phyloP scores from a whole-genome alignment of 2,888 invertebrate species.

The Dryococelus australis region DNA sequence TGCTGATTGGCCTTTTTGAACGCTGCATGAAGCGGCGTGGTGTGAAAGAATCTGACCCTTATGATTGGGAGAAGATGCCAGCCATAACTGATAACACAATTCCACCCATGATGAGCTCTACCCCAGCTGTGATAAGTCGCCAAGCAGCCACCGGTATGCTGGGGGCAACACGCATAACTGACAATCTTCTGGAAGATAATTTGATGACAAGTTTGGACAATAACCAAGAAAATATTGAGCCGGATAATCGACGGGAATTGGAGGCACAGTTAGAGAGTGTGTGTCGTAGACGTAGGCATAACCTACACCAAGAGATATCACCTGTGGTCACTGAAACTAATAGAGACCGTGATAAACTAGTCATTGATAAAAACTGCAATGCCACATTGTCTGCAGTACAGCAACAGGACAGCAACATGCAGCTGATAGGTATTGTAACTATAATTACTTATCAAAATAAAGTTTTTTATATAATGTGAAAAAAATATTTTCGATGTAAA shows the following conservation, averaged over 20 bases:
- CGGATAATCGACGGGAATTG: conserved; percentile 65
- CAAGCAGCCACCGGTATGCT: conserved; percentile 52
- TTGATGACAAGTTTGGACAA: conserved; percentile 60
- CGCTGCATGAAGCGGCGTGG: conserved; percentile 93
- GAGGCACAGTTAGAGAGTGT: conserved; percentile 63
- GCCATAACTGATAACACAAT: conserved; percentile 45
- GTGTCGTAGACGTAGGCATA: conserved; percentile 61
- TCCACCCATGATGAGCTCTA: conserved; percentile 46
- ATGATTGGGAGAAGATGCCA: conserved; percentile 87
- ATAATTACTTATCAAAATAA: not conserved
- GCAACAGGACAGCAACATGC: conserved; percentile 35
- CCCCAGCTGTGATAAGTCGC: conserved; percentile 52
- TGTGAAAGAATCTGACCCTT: conserved; percentile 89
- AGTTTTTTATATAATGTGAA: conserved; percentile 32
- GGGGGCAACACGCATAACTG: conserved; percentile 54
- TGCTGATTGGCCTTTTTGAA: conserved; percentile 87
- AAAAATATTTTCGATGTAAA: conserved; percentile 32
- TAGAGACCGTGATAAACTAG: conserved; percentile 53
- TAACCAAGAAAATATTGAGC: conserved; percentile 75
- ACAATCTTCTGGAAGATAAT: conserved; percentile 59
- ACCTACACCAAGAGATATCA: conserved; percentile 60
- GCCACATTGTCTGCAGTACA: conserved; percentile 62
- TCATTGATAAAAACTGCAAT: conserved; percentile 72
- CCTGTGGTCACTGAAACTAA: conserved; percentile 69
- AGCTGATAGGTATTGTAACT: conserved; percentile 5